Conservation (phyloP, 35 echinoderm and acorn worm genomes). For the Ophioderma brevispina region DNA sequence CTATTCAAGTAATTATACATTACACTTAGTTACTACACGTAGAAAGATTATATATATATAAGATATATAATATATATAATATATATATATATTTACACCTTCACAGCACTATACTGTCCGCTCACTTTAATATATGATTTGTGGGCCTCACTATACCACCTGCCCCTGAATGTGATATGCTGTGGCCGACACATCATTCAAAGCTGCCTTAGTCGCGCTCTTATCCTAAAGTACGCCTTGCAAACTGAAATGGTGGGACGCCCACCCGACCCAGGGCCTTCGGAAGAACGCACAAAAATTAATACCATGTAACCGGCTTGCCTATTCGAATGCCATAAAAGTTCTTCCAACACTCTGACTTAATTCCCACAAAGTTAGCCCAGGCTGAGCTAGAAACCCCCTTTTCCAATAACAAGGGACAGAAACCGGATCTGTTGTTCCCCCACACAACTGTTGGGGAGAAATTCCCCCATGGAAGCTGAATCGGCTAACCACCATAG, state of each 20-base stretch:
- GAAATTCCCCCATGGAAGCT: background rate
- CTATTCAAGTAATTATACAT: too few species aligned
- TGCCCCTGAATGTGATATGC: background rate
- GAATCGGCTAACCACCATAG: too few species aligned
- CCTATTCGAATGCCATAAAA: background rate
- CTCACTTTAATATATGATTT: constrained; percentile 22
- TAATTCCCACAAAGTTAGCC: background rate
- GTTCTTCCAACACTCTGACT: background rate
- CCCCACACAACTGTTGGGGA: background rate
- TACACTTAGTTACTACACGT: too few species aligned
- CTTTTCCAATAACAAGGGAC: background rate
- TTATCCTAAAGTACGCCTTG: background rate
- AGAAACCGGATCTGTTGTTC: background rate
- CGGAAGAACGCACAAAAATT: background rate
- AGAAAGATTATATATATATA: too few species aligned
- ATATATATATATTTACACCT: background rate
- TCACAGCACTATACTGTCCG: too few species aligned
- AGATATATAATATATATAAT: too few species aligned
- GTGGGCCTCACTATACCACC: background rate
- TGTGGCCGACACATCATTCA: background rate
- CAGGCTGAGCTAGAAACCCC: background rate
- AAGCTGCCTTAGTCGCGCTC: background rate
- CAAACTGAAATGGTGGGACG: background rate
- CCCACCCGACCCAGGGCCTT: background rate
- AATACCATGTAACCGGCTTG: background rate